Evolutionary conservation across 1,140 invertebrate species (phyloP).

Genomic region (Drosophila nebulosa): DNA sequence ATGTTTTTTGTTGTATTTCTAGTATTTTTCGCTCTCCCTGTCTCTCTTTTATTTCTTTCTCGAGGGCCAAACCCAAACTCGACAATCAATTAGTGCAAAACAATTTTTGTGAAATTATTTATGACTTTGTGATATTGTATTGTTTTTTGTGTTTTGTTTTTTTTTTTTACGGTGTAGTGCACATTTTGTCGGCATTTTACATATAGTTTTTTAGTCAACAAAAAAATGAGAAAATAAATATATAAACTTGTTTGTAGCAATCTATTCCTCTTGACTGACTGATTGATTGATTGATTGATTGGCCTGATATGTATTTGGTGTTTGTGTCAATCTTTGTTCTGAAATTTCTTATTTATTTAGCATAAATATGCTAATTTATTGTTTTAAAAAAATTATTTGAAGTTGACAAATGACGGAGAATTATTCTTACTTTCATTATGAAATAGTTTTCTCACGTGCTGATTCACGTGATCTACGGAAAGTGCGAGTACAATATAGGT

Average conservation of each 20-base stretch:
- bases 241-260: constrained; percentile 47
- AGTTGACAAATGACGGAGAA: no score
- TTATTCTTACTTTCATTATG: no score
- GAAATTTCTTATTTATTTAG: constrained; percentile 37
- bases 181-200: constrained; percentile 47
- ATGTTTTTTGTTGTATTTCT: constrained; percentile 3
- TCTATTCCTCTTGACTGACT: constrained; percentile 18
- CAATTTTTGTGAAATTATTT: constrained; percentile 17
- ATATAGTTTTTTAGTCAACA: not conserved
- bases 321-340: constrained; percentile 8
- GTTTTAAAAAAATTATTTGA: not conserved
- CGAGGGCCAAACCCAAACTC: not conserved
- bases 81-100: constrained; percentile 59
- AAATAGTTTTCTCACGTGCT: no score
- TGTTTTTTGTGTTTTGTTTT: not conserved
- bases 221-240: not conserved
- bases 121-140: constrained; percentile 3
- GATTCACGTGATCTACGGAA: no score
- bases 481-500: no score
- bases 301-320: constrained; percentile 23
- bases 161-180: not conserved
- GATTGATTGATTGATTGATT: constrained; percentile 28
- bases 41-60: not conserved
- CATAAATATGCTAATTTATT: constrained; percentile 64
- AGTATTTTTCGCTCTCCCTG: not conserved